Evolutionary conservation across 2,888 invertebrate species (phyloP), one percentile per base, ranked within the genome.

Genomic region (Megalurothrips usitatus): DNA sequence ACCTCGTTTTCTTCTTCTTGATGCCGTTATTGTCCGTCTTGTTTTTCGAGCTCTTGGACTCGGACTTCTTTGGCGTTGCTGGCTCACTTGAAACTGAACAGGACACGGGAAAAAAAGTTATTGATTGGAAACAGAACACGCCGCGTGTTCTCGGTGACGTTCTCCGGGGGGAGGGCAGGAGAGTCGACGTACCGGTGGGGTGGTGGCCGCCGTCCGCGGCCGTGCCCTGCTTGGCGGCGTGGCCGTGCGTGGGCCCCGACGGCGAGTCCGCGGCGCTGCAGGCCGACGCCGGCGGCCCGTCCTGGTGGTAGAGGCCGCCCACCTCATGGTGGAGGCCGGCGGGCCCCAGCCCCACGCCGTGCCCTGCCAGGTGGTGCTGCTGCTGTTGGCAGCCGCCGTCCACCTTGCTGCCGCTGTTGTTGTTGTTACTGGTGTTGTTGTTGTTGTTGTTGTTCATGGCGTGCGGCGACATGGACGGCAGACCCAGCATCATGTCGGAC

Each of bases 1-100:
- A 96, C 96, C 96, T 94, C 81, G 96, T 96, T 89, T 96, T 96
- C 88, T 96, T 96, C 89, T 96, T 96, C 87, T 96, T 96, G 63
- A 95, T 94, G 79, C 94, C 94, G 86, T 94, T 95, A 85, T 94
- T 94, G 86, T 94, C 94, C 84, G 90, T 91, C 87, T 95, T 95
- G 88, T 96, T 94, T 87, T 93, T 93, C 81, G 92, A 79, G 81
- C 86, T 86, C 82, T 87, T 87, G 11, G 84, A 93, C 85, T 94
- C 94, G 84, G 93, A 92, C 85, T 91, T 93, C 83, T 91, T 91
- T 85, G 86, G 85, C 47, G 85, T 84, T 79, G 83, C 88, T 83
- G 79, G 89, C 84, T 82, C 90, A 84, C 83, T 83, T 86, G 86
- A 26, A 86, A 85, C 82, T 86, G 48, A 81, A 81, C 2, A 43